Evolutionary conservation across 2,113 vertebrate genomes (phyloP), one percentile per base, ranked within the genome.

Genomic region (Indri indri): DNA sequence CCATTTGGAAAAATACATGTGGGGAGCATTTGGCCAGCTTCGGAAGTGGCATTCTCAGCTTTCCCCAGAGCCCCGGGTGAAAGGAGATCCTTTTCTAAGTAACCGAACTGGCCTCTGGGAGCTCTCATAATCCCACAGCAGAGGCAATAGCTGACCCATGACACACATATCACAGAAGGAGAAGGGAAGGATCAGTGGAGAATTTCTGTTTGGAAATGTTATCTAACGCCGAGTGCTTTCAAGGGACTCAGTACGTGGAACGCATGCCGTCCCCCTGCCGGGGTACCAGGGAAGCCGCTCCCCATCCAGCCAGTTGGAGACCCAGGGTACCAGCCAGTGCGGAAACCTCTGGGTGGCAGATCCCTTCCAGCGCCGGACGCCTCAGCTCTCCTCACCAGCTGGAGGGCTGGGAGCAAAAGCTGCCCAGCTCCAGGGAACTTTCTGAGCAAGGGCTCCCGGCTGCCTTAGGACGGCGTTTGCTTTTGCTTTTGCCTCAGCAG

Each of bases 151-250:
- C 97, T 88, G 97, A 97, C 97, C 97, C 70, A 0, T 97, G 97
- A 97, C 97, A 98, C 70, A 93, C 95, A 95, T 91, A 68, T 95
- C 96, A 93, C 83, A 73, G 90, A 57, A 63, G 94, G 83, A 80
- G 61, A 79, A 63, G 95, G 96, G 91, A 94, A 95, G 97, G 92
- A 71, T 97, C 88, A 85, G 86, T 54, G 47, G 80, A 97, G 97
- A 96, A 77, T 96, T 98, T 98, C 97, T 98, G 97, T 98, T 98
- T 97, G 97, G 96, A 98, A 98, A 96, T 90, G 86, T 91, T 98
- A 54, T 96, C 70, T 97, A 89, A 86, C 30, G 14, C 96, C 30
- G 61, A 94, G 96, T 16, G 61, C 92, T 95, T 98, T 98, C 93
- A 96, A 94, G 96, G 97, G 95, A 95, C 93, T 87, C 3, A 1